A percentile compares a stretch with the other conserved stretches of the same genome.
Conservation (phyloP, 2,888 invertebrate genomes). For the Encarsia formosa region DNA sequence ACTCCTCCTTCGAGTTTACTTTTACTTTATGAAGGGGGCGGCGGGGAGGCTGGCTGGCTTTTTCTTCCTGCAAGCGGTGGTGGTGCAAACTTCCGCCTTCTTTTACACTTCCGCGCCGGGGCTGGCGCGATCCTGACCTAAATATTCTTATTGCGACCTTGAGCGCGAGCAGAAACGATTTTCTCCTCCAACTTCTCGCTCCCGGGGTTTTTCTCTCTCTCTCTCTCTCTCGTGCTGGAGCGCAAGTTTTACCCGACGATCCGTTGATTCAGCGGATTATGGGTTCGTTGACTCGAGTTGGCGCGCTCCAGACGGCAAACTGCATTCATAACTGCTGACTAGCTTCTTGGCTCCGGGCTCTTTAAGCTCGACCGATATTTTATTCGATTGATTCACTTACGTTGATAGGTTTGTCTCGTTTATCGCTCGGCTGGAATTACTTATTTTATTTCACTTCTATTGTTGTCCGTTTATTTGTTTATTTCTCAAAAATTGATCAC, state of each 20-base stretch:
- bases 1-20: conserved; percentile 26
- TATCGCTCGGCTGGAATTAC: too few species aligned
- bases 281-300: conserved; percentile 23
- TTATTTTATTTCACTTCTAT: too few species aligned
- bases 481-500: too few species aligned
- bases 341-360: too few species aligned
- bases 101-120: conserved; percentile 25
- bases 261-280: conserved; percentile 20
- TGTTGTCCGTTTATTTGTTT: too few species aligned
- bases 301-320: conserved; percentile 9
- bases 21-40: conserved; percentile 26
- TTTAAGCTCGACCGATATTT: too few species aligned
- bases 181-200: neutral
- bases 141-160: conserved; percentile 30
- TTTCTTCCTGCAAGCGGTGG: conserved; percentile 17
- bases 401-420: too few species aligned
- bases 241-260: conserved; percentile 9
- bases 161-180: neutral
- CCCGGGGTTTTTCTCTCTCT: neutral
- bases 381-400: too few species aligned
- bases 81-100: conserved; percentile 24
- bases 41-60: conserved; percentile 16
- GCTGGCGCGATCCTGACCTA: conserved; percentile 30
- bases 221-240: neutral
- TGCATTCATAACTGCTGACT: neutral